Base-by-base conservation (phyloP, 53 echinoderm and acorn worm species). In the Holothuria scabra region DNA sequence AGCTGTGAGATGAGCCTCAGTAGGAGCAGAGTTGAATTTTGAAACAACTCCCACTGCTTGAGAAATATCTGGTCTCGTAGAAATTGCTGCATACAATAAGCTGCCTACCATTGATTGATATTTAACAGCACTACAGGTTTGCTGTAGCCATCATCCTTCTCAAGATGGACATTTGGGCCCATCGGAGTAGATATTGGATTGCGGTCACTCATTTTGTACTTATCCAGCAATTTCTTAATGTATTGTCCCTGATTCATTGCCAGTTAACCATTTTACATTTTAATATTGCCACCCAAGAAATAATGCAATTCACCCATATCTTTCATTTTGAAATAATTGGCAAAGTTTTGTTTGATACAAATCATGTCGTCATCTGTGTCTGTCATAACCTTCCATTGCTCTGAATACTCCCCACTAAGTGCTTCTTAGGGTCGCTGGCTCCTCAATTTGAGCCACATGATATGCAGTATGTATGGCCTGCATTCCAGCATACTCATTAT, bases 111-210 rank as follows among this genome's bases (percentile, higher is more conserved):
- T 62, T 62, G 62, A 62, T 4, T 62, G 4, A 62, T 62, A 62
- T 62, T 3, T 62, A 1, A 8, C 0, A 62, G 62, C 12, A 62
- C 62, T 6, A 62, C 8, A 62, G 62, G 18, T 62, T 62, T 62
- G 62, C 62, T 62, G 62, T 62, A 62, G 62, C 62, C 62, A 62
- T 6, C 18, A 62, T 62, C 62, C 62, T 62, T 62, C 62, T 62
- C 62, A 14, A 62, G 62, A 14, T 62, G 12, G 62, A 62, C 62
- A 62, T n/a, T 62, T 2, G 62, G 62, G 8, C 20, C 62, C 62
- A 62, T 62, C 20, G 62, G 1, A 62, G 62, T 62, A 28, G 62
- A 62, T 6, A 62, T 21, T 28, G 62, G 44, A 7, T 44, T 44
- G 44, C 44, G 5, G 44, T 44, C 44, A 44, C 10, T 44, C 44